Evolutionary conservation across 1,140 invertebrate species (phyloP), one percentile per base, ranked within the genome.

Genomic region (Frieseomelitta varia): DNA sequence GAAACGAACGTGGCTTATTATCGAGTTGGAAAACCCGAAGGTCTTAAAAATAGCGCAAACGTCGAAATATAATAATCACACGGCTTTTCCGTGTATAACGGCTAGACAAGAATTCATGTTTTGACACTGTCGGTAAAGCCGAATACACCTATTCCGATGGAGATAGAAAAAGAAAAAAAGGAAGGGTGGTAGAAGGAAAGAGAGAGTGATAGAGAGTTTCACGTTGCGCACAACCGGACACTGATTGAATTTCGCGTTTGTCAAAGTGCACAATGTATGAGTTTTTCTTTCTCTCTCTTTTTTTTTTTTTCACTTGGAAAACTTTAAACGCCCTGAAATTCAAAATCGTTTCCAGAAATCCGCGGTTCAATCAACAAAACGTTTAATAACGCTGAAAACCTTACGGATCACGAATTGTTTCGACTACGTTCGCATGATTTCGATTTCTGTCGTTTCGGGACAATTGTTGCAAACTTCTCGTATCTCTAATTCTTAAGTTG

Each of bases 171-270:
- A 61, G 47, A 24, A 47, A 47, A 47, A 8, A 47, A 47, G 39
- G 8, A 10, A 47, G 39, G 8, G 6, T 8, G 39, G 39, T 8
- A 17, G 12, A 61, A 75, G 68, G 79, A 71, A 85, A 19, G 72
- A 74, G 71, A 81, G 68, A 63, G 77, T 30, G 30, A 30, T 30
- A 14, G 76, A 63, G 73, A 61, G 58, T 84, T 84, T 87, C 83
- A 61, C 76, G 61, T 79, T 61, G 76, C 75, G 79, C 68, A 47
- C 51, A 68, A 78, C 67, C 61, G 83, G 74, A 71, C 67, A 56
- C 63, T 77, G 74, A 87, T 87, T 74, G 61, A 85, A 88, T 87
- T 76, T 67, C 67, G 34, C 77, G 61, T 87, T 72, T 84, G 83
- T 84, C 86, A 87, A 85, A 73, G 21, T 51, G 68, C 53, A 58